Conservation (phyloP, 2,888 invertebrate species). For the Luperina nickerlii region DNA sequence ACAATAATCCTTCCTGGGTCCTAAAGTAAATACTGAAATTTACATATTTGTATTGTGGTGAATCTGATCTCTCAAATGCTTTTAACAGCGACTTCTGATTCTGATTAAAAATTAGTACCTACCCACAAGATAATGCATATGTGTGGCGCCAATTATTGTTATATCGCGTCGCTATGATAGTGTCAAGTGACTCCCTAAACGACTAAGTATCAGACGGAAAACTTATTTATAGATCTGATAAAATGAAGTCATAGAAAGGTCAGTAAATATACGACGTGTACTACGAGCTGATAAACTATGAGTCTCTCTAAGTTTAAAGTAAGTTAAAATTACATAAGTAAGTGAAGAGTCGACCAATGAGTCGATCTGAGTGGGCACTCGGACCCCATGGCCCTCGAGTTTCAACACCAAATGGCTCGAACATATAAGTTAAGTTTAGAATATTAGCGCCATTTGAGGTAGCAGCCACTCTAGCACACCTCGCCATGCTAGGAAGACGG, state of each 20-base stretch:
- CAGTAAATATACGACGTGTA: neutral
- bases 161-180: neutral
- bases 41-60: neutral
- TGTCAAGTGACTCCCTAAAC: conserved; percentile 13
- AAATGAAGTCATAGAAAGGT: too few relatives aligned
- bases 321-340: too few relatives aligned
- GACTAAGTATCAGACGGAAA: neutral
- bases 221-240: neutral
- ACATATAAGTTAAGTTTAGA: too few relatives aligned
- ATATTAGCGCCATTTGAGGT: too few relatives aligned
- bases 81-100: neutral
- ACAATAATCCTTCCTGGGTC: neutral
- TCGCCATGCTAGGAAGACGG: too few relatives aligned
- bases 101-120: neutral
- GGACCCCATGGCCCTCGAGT: too few relatives aligned
- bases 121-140: neutral
- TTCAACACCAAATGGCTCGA: too few relatives aligned
- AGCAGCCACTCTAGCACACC: too few relatives aligned
- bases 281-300: neutral
- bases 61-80: neutral
- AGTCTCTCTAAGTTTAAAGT: too few relatives aligned
- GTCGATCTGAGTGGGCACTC: too few relatives aligned
- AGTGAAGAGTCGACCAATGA: too few relatives aligned
- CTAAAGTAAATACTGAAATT: neutral
- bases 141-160: neutral